Percentiles rank a stretch among this genome's conserved stretches.
Conservation (phyloP, 1,140 invertebrate genomes). For the Melanaphis sacchari region DNA sequence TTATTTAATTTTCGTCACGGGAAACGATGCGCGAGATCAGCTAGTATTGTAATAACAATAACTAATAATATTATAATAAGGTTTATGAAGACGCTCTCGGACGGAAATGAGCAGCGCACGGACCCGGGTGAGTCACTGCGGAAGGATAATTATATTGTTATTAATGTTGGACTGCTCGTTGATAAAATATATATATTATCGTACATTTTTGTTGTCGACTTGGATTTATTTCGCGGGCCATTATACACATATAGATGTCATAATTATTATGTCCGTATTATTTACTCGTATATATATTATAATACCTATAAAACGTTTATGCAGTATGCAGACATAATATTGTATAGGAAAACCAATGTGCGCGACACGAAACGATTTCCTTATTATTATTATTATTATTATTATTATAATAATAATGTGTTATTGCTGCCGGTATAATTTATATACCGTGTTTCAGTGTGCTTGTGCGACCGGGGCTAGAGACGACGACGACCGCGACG, state of each 20-base stretch:
- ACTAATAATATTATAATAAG: background rate
- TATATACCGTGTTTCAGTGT: slow-evolving; percentile 26
- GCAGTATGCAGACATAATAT: background rate
- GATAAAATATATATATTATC: background rate
- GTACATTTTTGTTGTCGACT: background rate
- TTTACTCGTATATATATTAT: background rate
- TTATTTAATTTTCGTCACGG: too few species aligned
- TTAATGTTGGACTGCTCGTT: background rate
- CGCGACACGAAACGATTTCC: slow-evolving; percentile 32
- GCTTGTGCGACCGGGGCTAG: too few species aligned
- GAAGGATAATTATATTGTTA: background rate
- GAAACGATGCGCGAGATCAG: too few species aligned
- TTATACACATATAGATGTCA: background rate
- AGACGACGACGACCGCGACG: too few species aligned
- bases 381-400: background rate
- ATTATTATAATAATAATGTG: background rate
- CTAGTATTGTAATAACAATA: too few species aligned
- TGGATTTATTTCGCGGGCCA: background rate
- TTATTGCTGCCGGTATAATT: slow-evolving; percentile 49
- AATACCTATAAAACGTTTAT: too few species aligned
- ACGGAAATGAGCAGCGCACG: background rate
- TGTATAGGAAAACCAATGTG: background rate
- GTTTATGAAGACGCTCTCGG: too few species aligned
- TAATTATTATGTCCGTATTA: too few species aligned
- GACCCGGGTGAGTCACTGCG: too few species aligned